These are phyloP conservation scores for Contarinia nasturtii DNA, from an alignment of 1,140 invertebrate species.

Conservation along the genomic window DNA sequence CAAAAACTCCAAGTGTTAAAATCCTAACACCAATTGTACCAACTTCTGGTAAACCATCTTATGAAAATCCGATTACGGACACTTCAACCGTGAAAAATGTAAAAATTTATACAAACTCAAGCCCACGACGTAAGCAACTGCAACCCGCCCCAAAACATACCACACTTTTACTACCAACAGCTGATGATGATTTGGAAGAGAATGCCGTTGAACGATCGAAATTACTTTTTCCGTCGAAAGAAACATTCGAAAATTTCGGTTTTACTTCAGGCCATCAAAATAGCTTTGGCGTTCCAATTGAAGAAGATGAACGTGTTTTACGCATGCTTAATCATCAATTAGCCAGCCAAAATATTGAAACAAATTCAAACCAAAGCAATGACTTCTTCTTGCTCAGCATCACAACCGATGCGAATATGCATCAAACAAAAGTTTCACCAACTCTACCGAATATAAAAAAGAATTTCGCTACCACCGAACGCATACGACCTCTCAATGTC, in stretches of 20 bases:
- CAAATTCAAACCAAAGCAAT: neutral
- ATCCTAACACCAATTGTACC: no score
- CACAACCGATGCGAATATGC: constrained; percentile 26
- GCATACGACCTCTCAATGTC: neutral
- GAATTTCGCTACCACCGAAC: constrained; percentile 18
- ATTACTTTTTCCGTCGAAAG: constrained; percentile 7
- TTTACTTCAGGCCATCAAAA: constrained; percentile 39
- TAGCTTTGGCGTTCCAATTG: constrained; percentile 34
- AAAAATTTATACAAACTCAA: no score
- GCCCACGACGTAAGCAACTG: no score
- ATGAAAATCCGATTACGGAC: no score
- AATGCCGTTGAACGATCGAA: neutral
- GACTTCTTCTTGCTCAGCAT: constrained; percentile 4
- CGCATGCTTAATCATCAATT: constrained; percentile 14
- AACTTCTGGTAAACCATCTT: no score
- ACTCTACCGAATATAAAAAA: constrained; percentile 28
- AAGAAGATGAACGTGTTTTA: constrained; percentile 28
- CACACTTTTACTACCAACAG: neutral
- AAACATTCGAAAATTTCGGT: constrained; percentile 20
- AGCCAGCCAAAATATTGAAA: neutral
- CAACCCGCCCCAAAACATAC: no score
- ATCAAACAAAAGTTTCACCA: constrained; percentile 33
- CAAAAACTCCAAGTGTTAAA: no score
- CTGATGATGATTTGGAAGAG: neutral
- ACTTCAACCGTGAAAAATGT: no score